phyloP scores from a whole-genome alignment of 2,888 invertebrate genomes.

The Drosophila peninsularis region DNA sequence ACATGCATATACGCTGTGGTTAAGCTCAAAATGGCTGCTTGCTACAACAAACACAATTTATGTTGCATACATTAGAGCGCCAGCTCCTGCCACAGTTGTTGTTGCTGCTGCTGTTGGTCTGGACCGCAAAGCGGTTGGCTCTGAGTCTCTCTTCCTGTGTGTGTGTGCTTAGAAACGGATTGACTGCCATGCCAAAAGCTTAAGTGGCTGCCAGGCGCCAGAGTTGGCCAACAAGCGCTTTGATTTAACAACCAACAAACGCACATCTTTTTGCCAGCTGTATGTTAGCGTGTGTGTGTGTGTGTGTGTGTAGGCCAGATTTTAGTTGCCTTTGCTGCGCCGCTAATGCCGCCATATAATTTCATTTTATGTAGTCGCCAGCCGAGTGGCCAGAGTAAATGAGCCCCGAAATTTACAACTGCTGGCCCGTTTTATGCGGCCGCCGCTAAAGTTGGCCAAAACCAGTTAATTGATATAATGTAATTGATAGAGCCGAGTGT shows the following conservation, averaged over 20 bases:
- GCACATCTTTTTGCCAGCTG: conserved; percentile 16
- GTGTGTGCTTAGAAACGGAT: conserved; percentile 70
- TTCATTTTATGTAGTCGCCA: conserved; percentile 67
- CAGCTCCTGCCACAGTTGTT: conserved; percentile 19
- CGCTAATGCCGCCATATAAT: conserved; percentile 66
- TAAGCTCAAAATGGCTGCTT: conserved; percentile 60
- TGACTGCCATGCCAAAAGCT: conserved; percentile 79
- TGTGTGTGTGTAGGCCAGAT: conserved; percentile 17
- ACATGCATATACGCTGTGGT: conserved; percentile 27
- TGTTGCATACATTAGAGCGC: conserved; percentile 72
- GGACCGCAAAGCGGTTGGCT: conserved; percentile 63
- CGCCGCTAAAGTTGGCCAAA: conserved; percentile 31
- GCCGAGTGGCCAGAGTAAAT: conserved; percentile 44
- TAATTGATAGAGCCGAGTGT: conserved; percentile 60
- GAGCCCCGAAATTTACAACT: conserved; percentile 70
- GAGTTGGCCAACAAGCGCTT: conserved; percentile 51
- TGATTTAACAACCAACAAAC: conserved; percentile 60
- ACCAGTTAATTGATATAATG: conserved; percentile 71
- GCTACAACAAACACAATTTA: conserved; percentile 66
- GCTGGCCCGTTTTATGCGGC: conserved; percentile 56
- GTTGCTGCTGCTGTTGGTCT: conserved; percentile 30
- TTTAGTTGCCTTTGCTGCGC: conserved; percentile 47
- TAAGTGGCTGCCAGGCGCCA: conserved; percentile 67
- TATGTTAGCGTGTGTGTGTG: conserved; percentile 6
- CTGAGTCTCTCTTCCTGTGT: neutral